A percentile compares a stretch with the other conserved stretches of the same genome.
Conservation (phyloP, 2,113 vertebrate species). For the Elgaria multicarinata region DNA sequence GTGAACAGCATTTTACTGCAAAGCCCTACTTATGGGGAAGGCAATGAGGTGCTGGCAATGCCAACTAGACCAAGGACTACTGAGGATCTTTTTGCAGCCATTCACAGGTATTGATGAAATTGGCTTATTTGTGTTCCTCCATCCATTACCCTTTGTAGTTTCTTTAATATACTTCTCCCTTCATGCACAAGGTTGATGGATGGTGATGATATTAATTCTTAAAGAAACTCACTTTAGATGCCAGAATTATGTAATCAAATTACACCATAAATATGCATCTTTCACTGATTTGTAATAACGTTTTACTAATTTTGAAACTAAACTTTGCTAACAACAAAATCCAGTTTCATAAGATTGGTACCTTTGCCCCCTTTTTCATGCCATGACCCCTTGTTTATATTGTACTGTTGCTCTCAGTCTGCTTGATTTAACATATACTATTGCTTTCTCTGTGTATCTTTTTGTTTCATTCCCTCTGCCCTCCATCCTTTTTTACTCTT, state of each 20-base stretch:
- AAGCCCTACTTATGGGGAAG: conserved; percentile 69
- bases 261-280: conserved; percentile 5
- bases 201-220: conserved; percentile 32
- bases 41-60: conserved; percentile 79
- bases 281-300: conserved; percentile 24
- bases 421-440: conserved; percentile 66
- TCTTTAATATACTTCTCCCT: not conserved
- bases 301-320: conserved; percentile 34
- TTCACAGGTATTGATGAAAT: conserved; percentile 89
- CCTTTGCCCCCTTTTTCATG: conserved; percentile 31
- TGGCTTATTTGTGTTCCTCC: not conserved
- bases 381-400: conserved; percentile 49
- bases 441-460: conserved; percentile 69
- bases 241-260: conserved; percentile 28
- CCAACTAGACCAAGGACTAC: conserved; percentile 91
- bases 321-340: conserved; percentile 30
- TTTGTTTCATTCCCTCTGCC: conserved; percentile 67
- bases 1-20: conserved; percentile 69
- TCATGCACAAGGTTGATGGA: not conserved
- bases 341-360: conserved; percentile 10
- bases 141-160: not conserved
- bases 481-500: conserved; percentile 64
- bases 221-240: not conserved
- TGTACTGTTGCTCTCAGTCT: conserved; percentile 65
- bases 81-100: conserved; percentile 96